Evolutionary conservation across 35 echinoderm and acorn worm genomes (phyloP), one percentile per base, ranked within the genome.

Genomic region (Strongylocentrotus purpuratus): DNA sequence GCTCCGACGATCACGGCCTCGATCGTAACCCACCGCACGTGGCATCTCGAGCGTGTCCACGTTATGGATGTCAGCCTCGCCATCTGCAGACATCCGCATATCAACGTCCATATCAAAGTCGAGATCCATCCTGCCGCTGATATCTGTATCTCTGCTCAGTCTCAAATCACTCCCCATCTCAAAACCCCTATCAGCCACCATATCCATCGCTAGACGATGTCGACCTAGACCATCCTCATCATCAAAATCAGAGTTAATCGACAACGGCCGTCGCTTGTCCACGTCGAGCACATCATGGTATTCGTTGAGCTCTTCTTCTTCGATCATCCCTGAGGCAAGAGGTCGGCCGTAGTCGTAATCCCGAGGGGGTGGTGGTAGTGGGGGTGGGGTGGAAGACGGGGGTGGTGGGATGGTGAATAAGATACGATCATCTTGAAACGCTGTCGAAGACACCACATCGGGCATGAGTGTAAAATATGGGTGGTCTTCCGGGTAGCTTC

Each of bases 41-140:
- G 87, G 32, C 87, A 93, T 32, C 91, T 93, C 48, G 2, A 93
- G 48, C 91, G 91, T 93, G 91, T 93, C 91, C 91, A 93, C 17
- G 12, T 46, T 58, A 46, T 93, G 91, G 91, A 93, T 93, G 28
- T 93, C 91, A 28, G 46, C 48, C 33, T 47, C 91, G 45, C 91
- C 91, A 14, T 93, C 91, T 0, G 45, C 91, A 4, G 91, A 47
- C 91, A 93, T 93, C 48, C 48, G 45, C 91, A 93, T 93, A n/a
- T 93, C 91, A 58, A 93, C 48, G 22, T 93, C 91, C 91, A 93
- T 93, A 93, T 93, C 91, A 46, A 93, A 50, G 46, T 93, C 91
- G 14, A 93, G 47, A 58, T 93, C 91, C 91, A 93, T 93, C 33
- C 48, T 33, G 15, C 46, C 87, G 31, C 87, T 89, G 87, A 89